Evolutionary conservation across 2,888 invertebrate species (phyloP).

Genomic region (Psococerastis gibbosa): DNA sequence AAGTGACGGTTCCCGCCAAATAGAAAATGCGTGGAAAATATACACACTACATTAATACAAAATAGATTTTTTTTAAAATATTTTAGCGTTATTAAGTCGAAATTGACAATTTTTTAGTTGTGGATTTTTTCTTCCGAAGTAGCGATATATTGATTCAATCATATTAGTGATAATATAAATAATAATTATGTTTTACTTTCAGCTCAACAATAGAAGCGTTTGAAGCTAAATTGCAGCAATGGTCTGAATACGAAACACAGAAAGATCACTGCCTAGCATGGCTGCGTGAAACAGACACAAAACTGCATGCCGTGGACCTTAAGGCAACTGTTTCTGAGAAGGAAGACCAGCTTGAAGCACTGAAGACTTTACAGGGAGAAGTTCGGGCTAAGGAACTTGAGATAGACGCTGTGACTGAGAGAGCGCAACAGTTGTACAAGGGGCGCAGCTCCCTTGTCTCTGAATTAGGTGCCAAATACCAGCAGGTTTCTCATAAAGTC

Average conservation of each 20-base stretch:
- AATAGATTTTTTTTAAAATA: no score
- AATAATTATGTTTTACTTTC: constrained; percentile 14
- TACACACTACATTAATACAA: no score
- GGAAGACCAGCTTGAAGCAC: constrained; percentile 59
- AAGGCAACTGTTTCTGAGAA: constrained; percentile 69
- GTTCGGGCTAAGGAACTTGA: constrained; percentile 79
- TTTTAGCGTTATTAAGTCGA: no score
- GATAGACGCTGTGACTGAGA: constrained; percentile 81
- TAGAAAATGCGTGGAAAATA: no score
- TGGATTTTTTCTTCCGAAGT: no score
- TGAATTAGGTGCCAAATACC: constrained; percentile 81
- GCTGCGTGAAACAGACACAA: constrained; percentile 75
- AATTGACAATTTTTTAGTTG: no score
- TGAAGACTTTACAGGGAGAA: constrained; percentile 63
- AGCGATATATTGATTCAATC: no score
- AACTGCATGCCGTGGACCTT: constrained; percentile 70
- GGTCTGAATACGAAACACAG: constrained; percentile 77
- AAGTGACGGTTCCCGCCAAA: no score
- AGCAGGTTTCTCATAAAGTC: constrained; percentile 71
- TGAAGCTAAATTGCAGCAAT: constrained; percentile 69
- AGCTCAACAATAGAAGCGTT: constrained; percentile 54
- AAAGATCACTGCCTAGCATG: constrained; percentile 71
- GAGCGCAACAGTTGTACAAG: constrained; percentile 66
- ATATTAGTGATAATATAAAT: background rate
- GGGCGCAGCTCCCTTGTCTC: constrained; percentile 67